These are phyloP conservation scores for Leuciscus idus DNA, from an alignment of 2,113 vertebrate genomes.

Conservation along the genomic window DNA sequence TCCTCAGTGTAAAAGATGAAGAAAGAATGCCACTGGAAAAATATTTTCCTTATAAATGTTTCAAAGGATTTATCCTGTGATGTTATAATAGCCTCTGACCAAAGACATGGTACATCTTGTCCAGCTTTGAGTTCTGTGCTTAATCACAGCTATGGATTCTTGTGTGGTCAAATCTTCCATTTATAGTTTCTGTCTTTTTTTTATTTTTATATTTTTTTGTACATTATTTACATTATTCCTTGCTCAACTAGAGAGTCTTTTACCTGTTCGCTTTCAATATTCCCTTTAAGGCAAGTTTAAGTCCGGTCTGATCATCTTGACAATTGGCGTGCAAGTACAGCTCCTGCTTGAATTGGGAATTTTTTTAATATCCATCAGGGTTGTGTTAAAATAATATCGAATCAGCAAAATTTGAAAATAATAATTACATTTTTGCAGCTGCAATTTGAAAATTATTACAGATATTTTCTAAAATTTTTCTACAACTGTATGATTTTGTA, in stretches of 20 bases:
- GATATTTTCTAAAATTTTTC: neutral
- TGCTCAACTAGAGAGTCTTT: neutral
- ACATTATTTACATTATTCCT: neutral
- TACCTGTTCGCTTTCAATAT: neutral
- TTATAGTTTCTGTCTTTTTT: slow-evolving; percentile 49
- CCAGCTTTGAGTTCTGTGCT: neutral
- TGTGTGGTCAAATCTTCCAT: slow-evolving; percentile 15
- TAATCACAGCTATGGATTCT: neutral
- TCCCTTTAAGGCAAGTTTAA: neutral
- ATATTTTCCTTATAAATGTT: slow-evolving; percentile 37
- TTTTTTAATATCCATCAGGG: neutral
- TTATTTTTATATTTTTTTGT: too few relatives aligned
- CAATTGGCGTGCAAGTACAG: neutral
- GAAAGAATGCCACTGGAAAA: slow-evolving; percentile 10
- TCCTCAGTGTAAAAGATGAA: neutral
- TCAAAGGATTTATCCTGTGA: slow-evolving; percentile 25
- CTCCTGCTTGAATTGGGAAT: neutral
- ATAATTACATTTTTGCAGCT: neutral
- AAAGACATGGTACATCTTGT: neutral
- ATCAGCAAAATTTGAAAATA: neutral
- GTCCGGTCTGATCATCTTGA: neutral
- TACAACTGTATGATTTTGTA: neutral
- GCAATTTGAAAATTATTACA: neutral
- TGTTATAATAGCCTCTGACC: slow-evolving; percentile 11
- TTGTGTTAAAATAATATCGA: neutral